Percentiles rank a stretch among this genome's conserved stretches.
Evolutionary conservation across 2,888 invertebrate genomes (phyloP).

Genomic region (Sinopyrophorus schimmeli): DNA sequence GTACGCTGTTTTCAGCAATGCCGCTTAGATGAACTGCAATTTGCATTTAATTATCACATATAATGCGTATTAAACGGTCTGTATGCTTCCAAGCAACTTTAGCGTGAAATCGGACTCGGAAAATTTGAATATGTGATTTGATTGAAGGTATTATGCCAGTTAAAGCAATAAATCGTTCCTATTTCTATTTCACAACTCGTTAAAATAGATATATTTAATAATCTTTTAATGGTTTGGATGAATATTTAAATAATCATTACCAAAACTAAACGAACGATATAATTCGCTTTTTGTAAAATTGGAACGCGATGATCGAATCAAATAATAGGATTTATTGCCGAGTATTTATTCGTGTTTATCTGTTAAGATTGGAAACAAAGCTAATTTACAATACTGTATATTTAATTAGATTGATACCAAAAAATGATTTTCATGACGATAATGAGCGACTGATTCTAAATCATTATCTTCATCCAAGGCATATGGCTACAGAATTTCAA

Average conservation of each 20-base stretch:
- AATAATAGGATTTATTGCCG: no score
- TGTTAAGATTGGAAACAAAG: slow-evolving; percentile 32
- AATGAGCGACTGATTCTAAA: slow-evolving; percentile 34
- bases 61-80: slow-evolving; percentile 55
- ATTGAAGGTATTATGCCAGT: slow-evolving; percentile 28
- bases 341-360: slow-evolving; percentile 30
- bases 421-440: slow-evolving; percentile 29
- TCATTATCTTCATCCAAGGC: slow-evolving; percentile 35
- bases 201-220: slow-evolving; percentile 2
- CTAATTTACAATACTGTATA: slow-evolving; percentile 33
- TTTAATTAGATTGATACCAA: slow-evolving; percentile 36
- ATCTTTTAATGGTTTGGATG: no score
- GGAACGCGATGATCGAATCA: no score
- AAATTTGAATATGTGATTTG: slow-evolving; percentile 51
- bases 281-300: no score
- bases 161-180: slow-evolving; percentile 27
- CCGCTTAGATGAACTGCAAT: slow-evolving; percentile 57
- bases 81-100: slow-evolving; percentile 46
- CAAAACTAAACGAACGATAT: no score
- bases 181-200: slow-evolving; percentile 7
- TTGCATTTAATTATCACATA: slow-evolving; percentile 58
- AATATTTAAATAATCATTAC: no score
- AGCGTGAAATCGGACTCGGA: slow-evolving; percentile 52
- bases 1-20: slow-evolving; percentile 55
- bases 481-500: slow-evolving; percentile 37